A percentile compares a stretch with the other conserved stretches of the same genome.
Evolutionary conservation across 1,140 invertebrate genomes (phyloP).

Genomic region (Homarus americanus): DNA sequence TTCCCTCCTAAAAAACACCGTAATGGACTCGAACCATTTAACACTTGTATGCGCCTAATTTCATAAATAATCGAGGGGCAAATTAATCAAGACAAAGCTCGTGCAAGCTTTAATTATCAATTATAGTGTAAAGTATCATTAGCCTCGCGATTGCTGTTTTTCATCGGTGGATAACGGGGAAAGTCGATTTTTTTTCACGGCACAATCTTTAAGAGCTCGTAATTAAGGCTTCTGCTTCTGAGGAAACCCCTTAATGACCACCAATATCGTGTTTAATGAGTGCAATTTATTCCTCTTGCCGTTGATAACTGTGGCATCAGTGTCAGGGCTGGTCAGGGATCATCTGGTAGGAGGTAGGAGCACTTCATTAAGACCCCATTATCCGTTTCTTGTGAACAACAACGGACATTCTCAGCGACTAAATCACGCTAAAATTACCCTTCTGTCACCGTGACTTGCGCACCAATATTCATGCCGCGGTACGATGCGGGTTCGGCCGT

Average conservation of each 20-base stretch:
- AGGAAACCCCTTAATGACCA: conserved; percentile 14
- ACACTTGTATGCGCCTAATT: conserved; percentile 7
- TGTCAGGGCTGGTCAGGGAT: background rate
- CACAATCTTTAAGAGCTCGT: background rate
- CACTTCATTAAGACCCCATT: conserved; percentile 59
- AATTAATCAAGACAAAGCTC: background rate
- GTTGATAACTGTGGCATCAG: background rate
- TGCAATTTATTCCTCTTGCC: background rate
- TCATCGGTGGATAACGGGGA: background rate
- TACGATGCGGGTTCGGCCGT: background rate
- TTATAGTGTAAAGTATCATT: background rate
- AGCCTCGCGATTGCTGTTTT: background rate
- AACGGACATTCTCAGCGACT: background rate
- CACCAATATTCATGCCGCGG: background rate
- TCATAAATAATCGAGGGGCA: conserved; percentile 26
- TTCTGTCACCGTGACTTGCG: background rate
- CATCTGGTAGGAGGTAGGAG: background rate
- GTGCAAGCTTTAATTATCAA: conserved; percentile 1
- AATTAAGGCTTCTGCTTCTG: conserved; percentile 31
- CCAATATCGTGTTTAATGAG: conserved; percentile 29
- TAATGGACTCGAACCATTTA: background rate
- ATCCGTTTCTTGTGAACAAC: conserved; percentile 5
- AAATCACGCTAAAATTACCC: conserved; percentile 14
- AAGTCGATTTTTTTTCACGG: background rate
- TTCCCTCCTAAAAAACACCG: background rate